Percentiles rank a stretch among this genome's conserved stretches.
Conservation (phyloP, 2,888 invertebrate species). For the Drosophila barbarae region DNA sequence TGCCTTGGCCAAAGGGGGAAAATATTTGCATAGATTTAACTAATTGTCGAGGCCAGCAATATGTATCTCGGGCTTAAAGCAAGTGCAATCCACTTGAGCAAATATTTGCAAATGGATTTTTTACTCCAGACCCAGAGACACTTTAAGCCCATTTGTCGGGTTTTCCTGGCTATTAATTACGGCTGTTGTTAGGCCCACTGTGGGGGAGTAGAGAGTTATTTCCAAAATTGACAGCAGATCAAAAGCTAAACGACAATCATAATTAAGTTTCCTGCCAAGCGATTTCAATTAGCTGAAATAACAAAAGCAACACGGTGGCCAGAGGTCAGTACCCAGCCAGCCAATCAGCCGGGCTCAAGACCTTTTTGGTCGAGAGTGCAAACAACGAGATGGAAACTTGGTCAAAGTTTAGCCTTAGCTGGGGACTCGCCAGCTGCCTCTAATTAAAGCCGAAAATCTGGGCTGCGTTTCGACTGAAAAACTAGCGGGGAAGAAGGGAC, state of each 20-base stretch:
- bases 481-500: not conserved
- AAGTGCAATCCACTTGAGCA: conserved; percentile 43
- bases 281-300: conserved; percentile 65
- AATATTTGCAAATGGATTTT: conserved; percentile 44
- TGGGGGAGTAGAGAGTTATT: conserved; percentile 1
- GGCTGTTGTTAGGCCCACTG: not conserved
- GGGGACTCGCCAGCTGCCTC: conserved; percentile 53
- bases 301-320: conserved; percentile 23
- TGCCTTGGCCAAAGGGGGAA: conserved; percentile 28
- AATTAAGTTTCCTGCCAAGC: conserved; percentile 61
- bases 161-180: conserved; percentile 10
- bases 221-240: conserved; percentile 19
- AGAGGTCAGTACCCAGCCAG: conserved; percentile 30
- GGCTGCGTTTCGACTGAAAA: conserved; percentile 23
- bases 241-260: conserved; percentile 45
- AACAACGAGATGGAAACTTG: conserved; percentile 45
- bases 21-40: conserved; percentile 47
- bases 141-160: not conserved
- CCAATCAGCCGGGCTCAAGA: conserved; percentile 29
- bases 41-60: conserved; percentile 38
- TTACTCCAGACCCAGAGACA: not conserved
- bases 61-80: conserved; percentile 12
- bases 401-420: conserved; percentile 54
- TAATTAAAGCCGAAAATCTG: conserved; percentile 63
- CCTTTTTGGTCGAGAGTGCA: conserved; percentile 24